A percentile compares a stretch with the other conserved stretches of the same genome.
Evolutionary conservation across 2,113 vertebrate genomes (phyloP).

Genomic region (Dicerorhinus sumatrensis): DNA sequence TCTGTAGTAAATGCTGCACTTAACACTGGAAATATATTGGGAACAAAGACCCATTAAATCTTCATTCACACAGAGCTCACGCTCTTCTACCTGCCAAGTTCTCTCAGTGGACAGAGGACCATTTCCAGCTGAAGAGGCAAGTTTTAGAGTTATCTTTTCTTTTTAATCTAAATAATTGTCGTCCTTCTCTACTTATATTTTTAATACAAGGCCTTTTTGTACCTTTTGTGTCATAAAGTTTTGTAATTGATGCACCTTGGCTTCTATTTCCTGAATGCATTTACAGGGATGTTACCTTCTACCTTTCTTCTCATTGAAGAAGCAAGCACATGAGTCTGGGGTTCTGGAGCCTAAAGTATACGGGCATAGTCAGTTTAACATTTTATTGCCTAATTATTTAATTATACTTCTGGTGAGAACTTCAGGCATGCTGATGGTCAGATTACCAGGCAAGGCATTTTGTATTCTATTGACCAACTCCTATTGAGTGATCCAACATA

Average conservation of each 20-base stretch:
- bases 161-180: not conserved
- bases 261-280: not conserved
- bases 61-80: not conserved
- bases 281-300: not conserved
- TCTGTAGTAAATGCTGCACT: not conserved
- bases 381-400: not conserved
- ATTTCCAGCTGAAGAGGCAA: not conserved
- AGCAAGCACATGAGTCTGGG: not conserved
- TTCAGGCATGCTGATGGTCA: not conserved
- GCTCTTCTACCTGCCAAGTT: not conserved
- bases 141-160: not conserved
- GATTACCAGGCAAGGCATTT: not conserved
- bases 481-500: not conserved
- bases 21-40: not conserved
- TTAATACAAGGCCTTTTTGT: not conserved
- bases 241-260: not conserved
- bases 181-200: not conserved
- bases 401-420: not conserved
- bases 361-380: not conserved
- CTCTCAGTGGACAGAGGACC: not conserved
- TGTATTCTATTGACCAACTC: not conserved
- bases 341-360: not conserved
- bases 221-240: not conserved
- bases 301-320: not conserved
- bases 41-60: not conserved